These are phyloP conservation scores for Stercorarius parasiticus DNA, from an alignment of 2,113 vertebrate species.

Conservation along the genomic window DNA sequence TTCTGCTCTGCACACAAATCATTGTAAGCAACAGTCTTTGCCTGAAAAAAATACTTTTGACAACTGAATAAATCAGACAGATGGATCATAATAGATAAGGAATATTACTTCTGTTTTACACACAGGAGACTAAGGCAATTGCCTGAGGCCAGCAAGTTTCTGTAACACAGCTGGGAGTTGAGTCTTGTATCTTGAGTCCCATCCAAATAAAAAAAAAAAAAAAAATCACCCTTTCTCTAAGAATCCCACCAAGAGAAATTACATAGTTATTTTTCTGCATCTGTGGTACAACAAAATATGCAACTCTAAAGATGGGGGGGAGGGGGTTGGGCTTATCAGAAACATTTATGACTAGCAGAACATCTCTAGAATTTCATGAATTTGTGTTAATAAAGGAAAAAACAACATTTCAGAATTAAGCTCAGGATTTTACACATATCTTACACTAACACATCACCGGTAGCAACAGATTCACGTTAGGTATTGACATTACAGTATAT, in stretches of 20 bases:
- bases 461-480: not conserved
- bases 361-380: not conserved
- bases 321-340: not conserved
- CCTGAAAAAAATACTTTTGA: not conserved
- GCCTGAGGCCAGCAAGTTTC: not conserved
- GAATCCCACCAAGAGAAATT: not conserved
- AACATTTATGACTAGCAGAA: not conserved
- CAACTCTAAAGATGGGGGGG: not conserved
- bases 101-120: slow-evolving; percentile 18
- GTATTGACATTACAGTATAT: not conserved
- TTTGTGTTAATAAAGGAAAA: not conserved
- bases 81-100: not conserved
- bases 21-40: not conserved
- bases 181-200: not conserved
- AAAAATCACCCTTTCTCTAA: not conserved
- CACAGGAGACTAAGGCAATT: not conserved
- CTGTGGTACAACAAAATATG: not conserved
- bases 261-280: not conserved
- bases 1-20: not conserved
- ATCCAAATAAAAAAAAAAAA: not conserved
- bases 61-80: slow-evolving; percentile 29
- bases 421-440: not conserved
- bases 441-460: not conserved
- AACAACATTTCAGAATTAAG: not conserved
- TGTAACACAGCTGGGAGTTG: not conserved